phyloP scores from a whole-genome alignment of 2,113 vertebrate genomes.

The Leiothrix lutea region DNA sequence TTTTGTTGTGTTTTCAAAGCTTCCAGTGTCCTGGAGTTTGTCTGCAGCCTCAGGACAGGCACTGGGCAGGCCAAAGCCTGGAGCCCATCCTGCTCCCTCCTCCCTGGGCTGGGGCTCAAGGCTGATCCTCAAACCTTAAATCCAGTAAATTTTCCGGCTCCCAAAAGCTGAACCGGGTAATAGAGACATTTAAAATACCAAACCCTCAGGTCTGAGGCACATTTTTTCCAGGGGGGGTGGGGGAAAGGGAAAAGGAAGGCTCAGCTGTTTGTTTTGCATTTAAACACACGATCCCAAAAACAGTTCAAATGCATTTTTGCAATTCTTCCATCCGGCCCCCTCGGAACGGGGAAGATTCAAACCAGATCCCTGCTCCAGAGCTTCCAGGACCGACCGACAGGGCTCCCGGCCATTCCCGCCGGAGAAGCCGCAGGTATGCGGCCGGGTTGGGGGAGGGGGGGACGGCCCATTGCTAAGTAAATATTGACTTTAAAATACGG shows the following conservation, averaged over 20 bases:
- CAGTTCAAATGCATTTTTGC: slow-evolving; percentile 44
- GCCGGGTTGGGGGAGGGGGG: background rate
- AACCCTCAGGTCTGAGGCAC: background rate
- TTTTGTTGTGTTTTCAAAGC: background rate
- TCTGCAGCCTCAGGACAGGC: background rate
- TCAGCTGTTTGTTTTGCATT: background rate
- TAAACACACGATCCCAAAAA: background rate
- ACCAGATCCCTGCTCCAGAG: background rate
- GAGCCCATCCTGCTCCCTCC: background rate
- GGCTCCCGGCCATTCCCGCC: background rate
- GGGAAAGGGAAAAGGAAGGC: background rate
- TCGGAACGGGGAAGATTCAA: background rate
- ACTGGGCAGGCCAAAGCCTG: background rate
- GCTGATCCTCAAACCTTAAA: background rate
- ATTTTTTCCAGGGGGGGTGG: background rate
- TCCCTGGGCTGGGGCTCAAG: background rate
- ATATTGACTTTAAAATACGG: slow-evolving; percentile 40
- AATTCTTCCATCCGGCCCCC: slow-evolving; percentile 22
- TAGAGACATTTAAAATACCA: background rate
- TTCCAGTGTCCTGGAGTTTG: background rate
- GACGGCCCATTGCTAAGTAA: background rate
- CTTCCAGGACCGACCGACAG: background rate
- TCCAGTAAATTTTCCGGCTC: accelerated
- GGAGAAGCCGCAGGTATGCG: slow-evolving; percentile 57
- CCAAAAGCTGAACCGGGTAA: background rate